These are phyloP conservation scores for Babylonia areolata DNA, from an alignment of 1,140 invertebrate species.

Conservation along the genomic window DNA sequence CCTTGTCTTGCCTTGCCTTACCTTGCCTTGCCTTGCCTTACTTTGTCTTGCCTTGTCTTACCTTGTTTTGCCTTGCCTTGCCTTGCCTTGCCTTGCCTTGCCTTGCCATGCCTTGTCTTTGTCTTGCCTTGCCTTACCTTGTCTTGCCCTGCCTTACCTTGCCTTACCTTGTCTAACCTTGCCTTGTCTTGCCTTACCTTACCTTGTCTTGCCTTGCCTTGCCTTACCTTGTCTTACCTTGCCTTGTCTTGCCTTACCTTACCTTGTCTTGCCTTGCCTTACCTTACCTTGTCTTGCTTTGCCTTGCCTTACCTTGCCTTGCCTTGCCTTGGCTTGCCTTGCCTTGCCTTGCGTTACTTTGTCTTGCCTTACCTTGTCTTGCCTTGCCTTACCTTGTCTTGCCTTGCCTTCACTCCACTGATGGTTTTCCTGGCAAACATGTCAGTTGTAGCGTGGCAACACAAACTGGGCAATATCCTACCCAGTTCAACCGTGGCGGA, in stretches of 20 bases:
- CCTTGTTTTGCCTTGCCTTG: not conserved
- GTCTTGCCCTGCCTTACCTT: not conserved
- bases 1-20: not conserved
- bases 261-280: not conserved
- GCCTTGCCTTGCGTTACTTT: too few relatives aligned
- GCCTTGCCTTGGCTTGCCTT: too few relatives aligned
- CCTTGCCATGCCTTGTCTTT: not conserved
- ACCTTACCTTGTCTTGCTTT: not conserved
- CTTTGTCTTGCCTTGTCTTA: not conserved
- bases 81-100: not conserved
- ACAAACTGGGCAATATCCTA: too few relatives aligned
- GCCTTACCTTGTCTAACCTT: not conserved
- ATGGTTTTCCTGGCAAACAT: too few relatives aligned
- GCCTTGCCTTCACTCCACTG: too few relatives aligned
- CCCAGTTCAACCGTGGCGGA: too few relatives aligned
- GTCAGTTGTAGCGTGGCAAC: too few relatives aligned
- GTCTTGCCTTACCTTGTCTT: too few relatives aligned
- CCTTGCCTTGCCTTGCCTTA: not conserved
- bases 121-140: not conserved
- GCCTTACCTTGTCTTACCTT: not conserved
- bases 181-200: not conserved
- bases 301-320: too few relatives aligned
- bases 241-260: slow-evolving; percentile 1
- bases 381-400: too few relatives aligned
- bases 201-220: not conserved